Evolutionary conservation across 2,888 invertebrate species (phyloP).

Genomic region (Agrotis exclamationis): DNA sequence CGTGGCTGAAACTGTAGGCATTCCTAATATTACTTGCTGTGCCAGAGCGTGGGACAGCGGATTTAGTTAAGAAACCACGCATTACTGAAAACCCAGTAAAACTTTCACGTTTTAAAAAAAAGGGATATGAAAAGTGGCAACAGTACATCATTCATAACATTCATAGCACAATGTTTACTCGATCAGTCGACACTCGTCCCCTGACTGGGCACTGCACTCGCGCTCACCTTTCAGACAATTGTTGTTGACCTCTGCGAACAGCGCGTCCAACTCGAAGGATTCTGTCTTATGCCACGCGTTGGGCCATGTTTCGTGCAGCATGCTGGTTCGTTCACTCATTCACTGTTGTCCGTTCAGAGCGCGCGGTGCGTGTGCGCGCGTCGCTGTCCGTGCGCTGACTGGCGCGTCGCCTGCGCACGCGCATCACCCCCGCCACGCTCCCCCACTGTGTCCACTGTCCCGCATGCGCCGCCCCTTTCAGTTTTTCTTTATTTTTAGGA

Average conservation of each 20-base stretch:
- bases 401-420: conserved; percentile 55
- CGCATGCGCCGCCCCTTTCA: conserved; percentile 37
- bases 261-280: conserved; percentile 81
- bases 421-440: conserved; percentile 64
- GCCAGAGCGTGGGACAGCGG: neutral
- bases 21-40: neutral
- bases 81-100: too few species aligned
- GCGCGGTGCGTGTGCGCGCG: conserved; percentile 62
- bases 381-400: conserved; percentile 65
- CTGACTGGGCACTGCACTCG: neutral
- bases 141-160: too few species aligned
- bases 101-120: neutral
- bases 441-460: conserved; percentile 10
- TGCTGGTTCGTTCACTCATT: conserved; percentile 68
- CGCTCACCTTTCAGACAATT: conserved; percentile 82
- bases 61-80: neutral
- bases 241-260: conserved; percentile 86
- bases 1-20: neutral
- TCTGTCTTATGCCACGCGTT: conserved; percentile 78
- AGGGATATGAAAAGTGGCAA: neutral
- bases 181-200: neutral
- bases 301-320: conserved; percentile 86
- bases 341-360: conserved; percentile 21
- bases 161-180: conserved; percentile 20
- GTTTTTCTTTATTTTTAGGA: conserved; percentile 42